A percentile compares a stretch with the other conserved stretches of the same genome.
phyloP scores from a whole-genome alignment of 2,797 vertebrate genomes.

The Onychomys torridus region DNA sequence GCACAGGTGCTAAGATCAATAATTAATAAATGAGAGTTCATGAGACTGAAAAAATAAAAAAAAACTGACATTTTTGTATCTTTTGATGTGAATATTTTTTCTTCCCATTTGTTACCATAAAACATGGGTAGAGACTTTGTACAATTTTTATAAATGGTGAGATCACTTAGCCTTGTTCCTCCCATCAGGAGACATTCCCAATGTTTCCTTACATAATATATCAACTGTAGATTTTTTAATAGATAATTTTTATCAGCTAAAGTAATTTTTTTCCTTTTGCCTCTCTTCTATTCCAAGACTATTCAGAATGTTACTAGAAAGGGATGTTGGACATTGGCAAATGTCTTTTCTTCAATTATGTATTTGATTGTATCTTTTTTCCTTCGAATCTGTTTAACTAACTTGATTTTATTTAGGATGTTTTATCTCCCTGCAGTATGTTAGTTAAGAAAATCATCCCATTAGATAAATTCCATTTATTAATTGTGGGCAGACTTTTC shows the following conservation, averaged over 20 bases:
- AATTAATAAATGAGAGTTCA: neutral
- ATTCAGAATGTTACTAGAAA: neutral
- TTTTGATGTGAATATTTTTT: neutral
- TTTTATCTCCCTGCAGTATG: neutral
- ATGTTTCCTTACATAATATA: neutral
- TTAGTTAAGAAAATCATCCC: neutral
- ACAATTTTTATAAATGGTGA: neutral
- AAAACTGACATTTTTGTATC: neutral
- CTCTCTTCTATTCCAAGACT: neutral
- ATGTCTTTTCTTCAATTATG: neutral
- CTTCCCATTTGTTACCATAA: neutral
- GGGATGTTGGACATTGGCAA: neutral
- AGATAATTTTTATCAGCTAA: neutral
- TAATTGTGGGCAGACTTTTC: too few relatives aligned
- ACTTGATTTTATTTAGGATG: conserved; percentile 10
- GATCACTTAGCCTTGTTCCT: neutral
- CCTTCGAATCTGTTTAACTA: neutral
- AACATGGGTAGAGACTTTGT: neutral
- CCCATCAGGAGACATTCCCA: neutral
- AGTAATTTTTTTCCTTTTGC: neutral
- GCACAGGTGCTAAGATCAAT: neutral
- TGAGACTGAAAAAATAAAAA: neutral
- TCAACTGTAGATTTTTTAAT: neutral
- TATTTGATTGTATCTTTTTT: neutral
- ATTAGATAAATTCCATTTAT: neutral